A percentile compares a stretch with the other conserved stretches of the same genome.
Evolutionary conservation across 2,113 vertebrate species (phyloP).

Genomic region (Tragelaphus buxtoni): DNA sequence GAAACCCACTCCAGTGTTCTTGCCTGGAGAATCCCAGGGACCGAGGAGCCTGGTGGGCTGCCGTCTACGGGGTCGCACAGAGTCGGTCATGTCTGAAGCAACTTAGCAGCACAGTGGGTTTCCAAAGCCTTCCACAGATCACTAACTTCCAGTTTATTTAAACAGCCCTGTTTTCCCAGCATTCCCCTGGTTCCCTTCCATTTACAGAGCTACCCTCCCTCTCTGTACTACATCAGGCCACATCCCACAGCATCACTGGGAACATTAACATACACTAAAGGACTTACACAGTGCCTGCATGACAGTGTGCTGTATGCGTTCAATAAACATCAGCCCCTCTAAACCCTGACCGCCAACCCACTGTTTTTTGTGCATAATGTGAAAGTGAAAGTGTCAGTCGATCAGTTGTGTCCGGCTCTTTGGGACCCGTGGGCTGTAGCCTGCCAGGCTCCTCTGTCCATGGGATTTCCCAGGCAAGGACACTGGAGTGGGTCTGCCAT

Average conservation of each 20-base stretch:
- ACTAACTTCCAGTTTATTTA: neutral
- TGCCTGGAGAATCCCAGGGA: too few species aligned
- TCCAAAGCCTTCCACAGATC: neutral
- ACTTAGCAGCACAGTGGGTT: neutral
- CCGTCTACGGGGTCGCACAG: too few species aligned
- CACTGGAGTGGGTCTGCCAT: neutral
- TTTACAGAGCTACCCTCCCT: neutral
- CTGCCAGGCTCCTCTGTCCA: neutral
- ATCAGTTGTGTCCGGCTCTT: neutral
- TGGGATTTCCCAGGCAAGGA: neutral
- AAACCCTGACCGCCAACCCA: neutral
- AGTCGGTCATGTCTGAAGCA: too few species aligned
- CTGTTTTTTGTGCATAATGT: neutral
- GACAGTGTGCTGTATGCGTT: accelerated
- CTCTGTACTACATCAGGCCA: neutral
- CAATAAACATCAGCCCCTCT: neutral
- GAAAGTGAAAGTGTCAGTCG: neutral
- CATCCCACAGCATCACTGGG: neutral
- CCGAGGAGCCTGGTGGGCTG: too few species aligned
- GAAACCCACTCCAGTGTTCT: too few species aligned
- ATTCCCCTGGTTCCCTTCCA: neutral
- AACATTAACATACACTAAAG: neutral
- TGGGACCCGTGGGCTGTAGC: accelerated
- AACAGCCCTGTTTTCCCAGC: neutral
- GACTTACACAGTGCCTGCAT: neutral